Base-by-base conservation (phyloP, 2,888 invertebrate genomes). In the Patella depressa region DNA sequence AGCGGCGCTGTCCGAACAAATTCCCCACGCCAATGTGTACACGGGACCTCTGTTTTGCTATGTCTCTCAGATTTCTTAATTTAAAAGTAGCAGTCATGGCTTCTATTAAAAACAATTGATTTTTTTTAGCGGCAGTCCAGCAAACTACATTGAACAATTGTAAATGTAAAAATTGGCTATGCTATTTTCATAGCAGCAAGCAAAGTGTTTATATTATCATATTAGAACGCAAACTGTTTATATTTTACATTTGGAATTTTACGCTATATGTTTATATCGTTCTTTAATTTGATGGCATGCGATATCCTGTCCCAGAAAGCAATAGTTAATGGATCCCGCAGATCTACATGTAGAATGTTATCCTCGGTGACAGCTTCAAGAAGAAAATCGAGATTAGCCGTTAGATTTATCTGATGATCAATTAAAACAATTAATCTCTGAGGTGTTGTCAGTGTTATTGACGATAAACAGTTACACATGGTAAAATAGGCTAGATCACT, bases 51-150 rank as follows among this genome's bases (percentile, higher is more conserved):
- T 5, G 34, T 45, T 45, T 45, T 45, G 0, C 34, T 45, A 45
- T 45, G 34, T 45, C 34, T 4, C 4, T 5, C 4, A 45, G 92
- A 94, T 84, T 87, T 93, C 15, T 93, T 94, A 53, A 85, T 94
- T 45, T 94, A 94, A 88, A 94, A 93, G 93, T 45, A 45, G 34
- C 34, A 34, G 34, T 34, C 34, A 34, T 34, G 34, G 34, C 34
- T 34, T 34, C 34, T 34, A 34, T 34, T 34, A 34, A 34, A 34
- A 34, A 34, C 34, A 34, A 34, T 34, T 34, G 4, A 7, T 4
- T 34, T 34, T 34, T 34, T 34, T 34, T 34, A 34, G 7, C 34
- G 45, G 9, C 9, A 45, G 45, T 45, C 45, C 7, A 45, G 45
- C 9, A 9, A 45, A 45, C 45, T 45, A 45, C 45, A 45, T 9